These are phyloP conservation scores for Embidobia sp. DNA, from an alignment of 2,888 invertebrate species.

Conservation along the genomic window DNA sequence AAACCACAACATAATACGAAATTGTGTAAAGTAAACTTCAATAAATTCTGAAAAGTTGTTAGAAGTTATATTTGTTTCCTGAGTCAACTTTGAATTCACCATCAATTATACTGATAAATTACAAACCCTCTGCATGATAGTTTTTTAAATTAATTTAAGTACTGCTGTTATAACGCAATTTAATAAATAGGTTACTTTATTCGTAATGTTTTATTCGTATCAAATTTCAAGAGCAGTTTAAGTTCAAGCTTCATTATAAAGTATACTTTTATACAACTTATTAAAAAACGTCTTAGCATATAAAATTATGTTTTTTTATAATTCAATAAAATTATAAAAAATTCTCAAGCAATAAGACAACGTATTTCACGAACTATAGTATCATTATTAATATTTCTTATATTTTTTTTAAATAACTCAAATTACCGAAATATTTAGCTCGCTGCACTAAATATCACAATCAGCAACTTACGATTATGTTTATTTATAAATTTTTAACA, in stretches of 20 bases:
- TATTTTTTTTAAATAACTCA: too few relatives aligned
- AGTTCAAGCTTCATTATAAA: slow-evolving; percentile 19
- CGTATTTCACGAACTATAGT: too few relatives aligned
- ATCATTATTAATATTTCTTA: too few relatives aligned
- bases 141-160: slow-evolving; percentile 1
- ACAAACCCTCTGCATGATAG: background rate
- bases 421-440: too few relatives aligned
- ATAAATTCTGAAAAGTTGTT: slow-evolving; percentile 33
- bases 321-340: too few relatives aligned
- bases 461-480: too few relatives aligned
- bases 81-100: slow-evolving; percentile 9
- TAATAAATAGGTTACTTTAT: slow-evolving; percentile 19
- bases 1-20: too few relatives aligned
- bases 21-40: too few relatives aligned
- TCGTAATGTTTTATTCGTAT: slow-evolving; percentile 7
- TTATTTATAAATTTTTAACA: too few relatives aligned
- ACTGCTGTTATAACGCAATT: slow-evolving; percentile 9
- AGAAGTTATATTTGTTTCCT: slow-evolving; percentile 21
- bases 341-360: too few relatives aligned
- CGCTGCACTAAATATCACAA: too few relatives aligned
- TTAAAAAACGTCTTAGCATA: slow-evolving; percentile 11
- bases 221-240: slow-evolving; percentile 24
- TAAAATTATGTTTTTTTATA: too few relatives aligned
- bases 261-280: slow-evolving; percentile 12
- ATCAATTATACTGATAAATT: slow-evolving; percentile 15